Conservation (phyloP, 2,888 invertebrate species). For the Boloria euphrosyne region DNA sequence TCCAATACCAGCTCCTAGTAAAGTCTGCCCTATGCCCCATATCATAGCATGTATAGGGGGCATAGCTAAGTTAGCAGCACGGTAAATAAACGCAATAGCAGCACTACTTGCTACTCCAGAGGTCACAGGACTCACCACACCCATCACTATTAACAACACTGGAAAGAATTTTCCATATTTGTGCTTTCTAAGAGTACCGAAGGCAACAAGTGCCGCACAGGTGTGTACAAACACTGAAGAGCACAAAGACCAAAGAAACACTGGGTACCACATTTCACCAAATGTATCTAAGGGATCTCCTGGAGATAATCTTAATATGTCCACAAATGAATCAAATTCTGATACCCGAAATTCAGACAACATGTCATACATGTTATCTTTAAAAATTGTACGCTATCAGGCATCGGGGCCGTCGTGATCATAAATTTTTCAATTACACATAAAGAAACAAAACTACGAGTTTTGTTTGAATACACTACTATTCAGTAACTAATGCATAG, state of each 20-base stretch:
- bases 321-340: conserved; percentile 86
- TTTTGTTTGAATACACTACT: conserved; percentile 10
- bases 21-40: conserved; percentile 97
- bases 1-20: conserved; percentile 93
- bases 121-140: conserved; percentile 92
- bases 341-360: conserved; percentile 81
- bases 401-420: conserved; percentile 71
- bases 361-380: conserved; percentile 82
- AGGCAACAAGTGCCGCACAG: conserved; percentile 94
- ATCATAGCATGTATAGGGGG: conserved; percentile 94
- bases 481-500: conserved; percentile 6
- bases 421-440: conserved; percentile 38
- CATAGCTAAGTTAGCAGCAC: conserved; percentile 94
- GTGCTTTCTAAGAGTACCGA: conserved; percentile 95
- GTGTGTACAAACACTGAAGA: conserved; percentile 96
- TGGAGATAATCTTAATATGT: conserved; percentile 86
- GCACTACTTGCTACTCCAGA: conserved; percentile 95
- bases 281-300: conserved; percentile 86
- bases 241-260: conserved; percentile 97
- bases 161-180: conserved; percentile 97
- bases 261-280: conserved; percentile 98
- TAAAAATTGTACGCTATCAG: conserved; percentile 60
- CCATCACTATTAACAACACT: conserved; percentile 93
- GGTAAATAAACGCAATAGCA: conserved; percentile 95
- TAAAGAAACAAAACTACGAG: conserved; percentile 24